Percentiles rank a stretch among this genome's conserved stretches.
Conservation (phyloP, 2,888 invertebrate genomes). For the Polydrusus tereticollis region DNA sequence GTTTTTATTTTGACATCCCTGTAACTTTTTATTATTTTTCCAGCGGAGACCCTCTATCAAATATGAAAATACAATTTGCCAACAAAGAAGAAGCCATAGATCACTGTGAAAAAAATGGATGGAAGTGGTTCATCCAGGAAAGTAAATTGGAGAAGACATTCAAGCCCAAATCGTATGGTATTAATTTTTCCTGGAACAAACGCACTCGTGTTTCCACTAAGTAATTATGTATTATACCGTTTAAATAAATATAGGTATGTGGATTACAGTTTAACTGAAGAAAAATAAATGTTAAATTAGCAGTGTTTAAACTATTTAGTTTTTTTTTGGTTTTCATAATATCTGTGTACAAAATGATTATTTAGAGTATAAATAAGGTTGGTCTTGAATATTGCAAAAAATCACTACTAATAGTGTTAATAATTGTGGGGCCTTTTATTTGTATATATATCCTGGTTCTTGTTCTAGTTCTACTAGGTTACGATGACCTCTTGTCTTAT, state of each 20-base stretch:
- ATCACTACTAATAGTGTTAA: too few relatives aligned
- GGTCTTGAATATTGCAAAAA: too few relatives aligned
- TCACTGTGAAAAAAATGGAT: conserved; percentile 95
- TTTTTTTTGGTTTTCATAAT: too few relatives aligned
- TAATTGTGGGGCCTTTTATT: too few relatives aligned
- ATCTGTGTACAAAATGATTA: too few relatives aligned
- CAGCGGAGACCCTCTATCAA: conserved; percentile 96
- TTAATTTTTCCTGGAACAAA: conserved; percentile 97
- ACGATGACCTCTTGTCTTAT: too few relatives aligned
- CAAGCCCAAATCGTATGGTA: conserved; percentile 91
- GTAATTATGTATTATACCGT: conserved; percentile 67
- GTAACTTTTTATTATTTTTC: conserved; percentile 53
- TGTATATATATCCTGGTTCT: too few relatives aligned
- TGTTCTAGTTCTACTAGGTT: too few relatives aligned
- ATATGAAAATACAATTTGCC: conserved; percentile 85
- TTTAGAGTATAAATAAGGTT: too few relatives aligned
- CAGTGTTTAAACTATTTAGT: too few relatives aligned
- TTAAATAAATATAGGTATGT: not conserved
- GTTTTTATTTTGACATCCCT: not conserved
- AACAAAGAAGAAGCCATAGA: conserved; percentile 89
- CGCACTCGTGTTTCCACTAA: conserved; percentile 96
- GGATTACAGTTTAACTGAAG: not conserved
- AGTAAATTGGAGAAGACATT: conserved; percentile 78
- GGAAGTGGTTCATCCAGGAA: conserved; percentile 89
- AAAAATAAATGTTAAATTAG: not conserved